Percentiles rank a stretch among this genome's conserved stretches.
Evolutionary conservation across 2,113 vertebrate species (phyloP).

Genomic region (Raja brachyura): DNA sequence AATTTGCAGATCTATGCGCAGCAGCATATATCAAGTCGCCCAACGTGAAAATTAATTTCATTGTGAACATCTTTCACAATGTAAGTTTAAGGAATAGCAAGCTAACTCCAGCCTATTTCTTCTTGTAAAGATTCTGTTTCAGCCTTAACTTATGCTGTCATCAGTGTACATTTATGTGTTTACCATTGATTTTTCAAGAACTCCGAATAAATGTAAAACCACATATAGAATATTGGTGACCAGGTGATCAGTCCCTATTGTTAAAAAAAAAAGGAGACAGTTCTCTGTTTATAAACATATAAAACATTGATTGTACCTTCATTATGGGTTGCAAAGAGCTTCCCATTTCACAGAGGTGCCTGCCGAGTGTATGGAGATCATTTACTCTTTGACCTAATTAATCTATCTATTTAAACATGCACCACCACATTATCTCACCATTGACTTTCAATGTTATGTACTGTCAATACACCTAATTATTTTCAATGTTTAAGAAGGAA

Average conservation of each 20-base stretch:
- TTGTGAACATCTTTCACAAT: constrained; percentile 15
- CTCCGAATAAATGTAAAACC: not conserved
- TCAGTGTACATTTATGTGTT: not conserved
- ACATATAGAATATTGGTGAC: too few species aligned
- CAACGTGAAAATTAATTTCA: constrained; percentile 25
- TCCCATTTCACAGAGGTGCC: not conserved
- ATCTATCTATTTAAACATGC: not conserved
- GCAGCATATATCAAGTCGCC: constrained; percentile 17
- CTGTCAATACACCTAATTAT: not conserved
- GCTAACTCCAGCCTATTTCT: not conserved
- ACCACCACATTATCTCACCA: constrained; percentile 9
- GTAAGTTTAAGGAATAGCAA: not conserved
- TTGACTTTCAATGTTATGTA: constrained; percentile 21
- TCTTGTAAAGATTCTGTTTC: not conserved
- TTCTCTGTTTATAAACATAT: not conserved
- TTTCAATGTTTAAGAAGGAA: too few species aligned
- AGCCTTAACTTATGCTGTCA: not conserved
- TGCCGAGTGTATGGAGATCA: not conserved
- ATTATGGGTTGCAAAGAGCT: not conserved
- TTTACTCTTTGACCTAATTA: constrained; percentile 15
- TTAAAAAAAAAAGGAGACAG: not conserved
- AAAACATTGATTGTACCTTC: not conserved
- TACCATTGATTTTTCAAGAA: not conserved
- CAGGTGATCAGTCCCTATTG: not conserved
- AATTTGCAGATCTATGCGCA: constrained; percentile 21